phyloP scores from a whole-genome alignment of 1,140 invertebrate species.

The Aphelenchoides besseyi region DNA sequence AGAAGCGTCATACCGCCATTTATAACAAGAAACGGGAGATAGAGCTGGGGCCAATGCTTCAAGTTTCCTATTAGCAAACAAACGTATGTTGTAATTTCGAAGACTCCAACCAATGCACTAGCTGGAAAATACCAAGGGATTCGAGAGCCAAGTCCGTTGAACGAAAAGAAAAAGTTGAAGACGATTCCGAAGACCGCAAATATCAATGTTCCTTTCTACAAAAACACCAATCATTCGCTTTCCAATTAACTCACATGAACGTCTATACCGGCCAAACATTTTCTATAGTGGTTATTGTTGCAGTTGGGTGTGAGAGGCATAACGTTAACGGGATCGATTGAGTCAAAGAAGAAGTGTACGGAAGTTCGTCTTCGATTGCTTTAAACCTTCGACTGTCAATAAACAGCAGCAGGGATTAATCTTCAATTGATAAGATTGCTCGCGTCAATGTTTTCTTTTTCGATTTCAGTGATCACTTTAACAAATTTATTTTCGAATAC shows the following conservation, averaged over 20 bases:
- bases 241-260: neutral
- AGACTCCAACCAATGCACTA: too few relatives aligned
- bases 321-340: too few relatives aligned
- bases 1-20: neutral
- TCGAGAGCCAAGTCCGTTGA: neutral
- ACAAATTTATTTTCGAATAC: too few relatives aligned
- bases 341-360: too few relatives aligned
- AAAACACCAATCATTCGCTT: neutral
- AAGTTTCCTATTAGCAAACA: neutral
- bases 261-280: neutral
- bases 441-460: too few relatives aligned
- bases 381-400: too few relatives aligned
- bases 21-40: neutral
- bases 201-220: neutral
- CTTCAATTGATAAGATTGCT: too few relatives aligned
- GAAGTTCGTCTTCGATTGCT: too few relatives aligned
- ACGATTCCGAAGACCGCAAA: neutral
- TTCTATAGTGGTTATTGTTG: neutral
- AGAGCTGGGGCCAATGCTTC: neutral
- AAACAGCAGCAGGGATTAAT: too few relatives aligned
- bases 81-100: too few relatives aligned
- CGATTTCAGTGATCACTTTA: too few relatives aligned
- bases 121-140: too few relatives aligned
- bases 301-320: neutral
- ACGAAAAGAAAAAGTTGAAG: neutral